These are phyloP conservation scores for Merluccius polli DNA, from an alignment of 2,797 vertebrate species.

Conservation along the genomic window DNA sequence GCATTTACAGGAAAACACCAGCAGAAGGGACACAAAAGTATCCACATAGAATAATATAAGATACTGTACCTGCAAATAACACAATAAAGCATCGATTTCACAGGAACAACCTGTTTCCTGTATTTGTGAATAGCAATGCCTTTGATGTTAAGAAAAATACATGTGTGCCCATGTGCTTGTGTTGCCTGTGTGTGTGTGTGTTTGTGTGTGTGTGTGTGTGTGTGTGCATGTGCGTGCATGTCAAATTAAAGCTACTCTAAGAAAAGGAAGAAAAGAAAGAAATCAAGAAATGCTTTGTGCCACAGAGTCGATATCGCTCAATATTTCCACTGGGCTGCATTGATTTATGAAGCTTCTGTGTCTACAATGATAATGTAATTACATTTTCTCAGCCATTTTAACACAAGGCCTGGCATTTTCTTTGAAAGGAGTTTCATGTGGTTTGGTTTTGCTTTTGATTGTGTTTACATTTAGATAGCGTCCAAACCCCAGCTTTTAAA, in stretches of 20 bases:
- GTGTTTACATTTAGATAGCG: not conserved
- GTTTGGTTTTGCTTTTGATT: constrained; percentile 3
- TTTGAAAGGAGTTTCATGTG: not conserved
- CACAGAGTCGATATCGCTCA: not conserved
- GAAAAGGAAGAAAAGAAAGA: too few relatives aligned
- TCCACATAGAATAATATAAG: not conserved
- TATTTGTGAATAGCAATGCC: too few relatives aligned
- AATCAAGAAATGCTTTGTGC: too few relatives aligned
- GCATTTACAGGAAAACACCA: not conserved
- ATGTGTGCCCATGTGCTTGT: too few relatives aligned
- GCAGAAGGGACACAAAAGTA: not conserved
- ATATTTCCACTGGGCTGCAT: not conserved
- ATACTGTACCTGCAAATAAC: not conserved
- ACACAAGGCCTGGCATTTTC: not conserved
- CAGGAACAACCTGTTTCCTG: too few relatives aligned
- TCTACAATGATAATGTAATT: not conserved
- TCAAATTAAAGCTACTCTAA: too few relatives aligned
- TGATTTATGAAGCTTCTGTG: not conserved
- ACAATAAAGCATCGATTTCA: not conserved
- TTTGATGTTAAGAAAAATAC: too few relatives aligned
- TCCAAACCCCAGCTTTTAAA: too few relatives aligned
- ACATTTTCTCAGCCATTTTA: not conserved
- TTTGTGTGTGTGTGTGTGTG: too few relatives aligned
- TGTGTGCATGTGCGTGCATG: too few relatives aligned
- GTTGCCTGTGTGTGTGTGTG: too few relatives aligned